A percentile compares a stretch with the other conserved stretches of the same genome.
Conservation (phyloP, 2,888 invertebrate genomes). For the Sphaerophoria rueppellii region DNA sequence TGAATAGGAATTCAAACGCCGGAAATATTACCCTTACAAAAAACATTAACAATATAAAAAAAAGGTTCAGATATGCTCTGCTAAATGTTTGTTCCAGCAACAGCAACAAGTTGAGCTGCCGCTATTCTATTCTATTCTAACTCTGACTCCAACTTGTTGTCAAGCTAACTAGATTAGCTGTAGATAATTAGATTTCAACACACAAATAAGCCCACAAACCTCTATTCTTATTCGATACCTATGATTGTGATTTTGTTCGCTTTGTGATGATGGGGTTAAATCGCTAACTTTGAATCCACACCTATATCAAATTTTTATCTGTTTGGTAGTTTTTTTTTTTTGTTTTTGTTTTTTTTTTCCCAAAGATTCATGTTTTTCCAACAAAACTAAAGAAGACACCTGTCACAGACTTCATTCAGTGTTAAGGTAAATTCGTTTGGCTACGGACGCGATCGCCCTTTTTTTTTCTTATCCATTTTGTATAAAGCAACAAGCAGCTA, state of each 20-base stretch:
- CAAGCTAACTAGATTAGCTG: no score
- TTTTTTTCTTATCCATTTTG: not conserved
- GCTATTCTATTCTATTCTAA: no score
- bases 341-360: constrained; percentile 1
- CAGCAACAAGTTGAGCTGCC: not conserved
- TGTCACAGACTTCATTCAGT: constrained; percentile 55
- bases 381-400: constrained; percentile 48
- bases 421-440: constrained; percentile 57
- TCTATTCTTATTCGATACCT: not conserved
- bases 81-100: no score
- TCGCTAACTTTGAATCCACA: constrained; percentile 3
- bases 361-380: constrained; percentile 30
- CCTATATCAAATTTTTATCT: constrained; percentile 5
- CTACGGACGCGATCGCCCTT: constrained; percentile 49
- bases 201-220: not conserved
- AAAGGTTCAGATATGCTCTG: no score
- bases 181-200: no score
- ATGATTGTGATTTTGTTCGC: no score
- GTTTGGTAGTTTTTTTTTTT: not conserved
- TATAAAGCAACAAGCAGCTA: not conserved
- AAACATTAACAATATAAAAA: no score
- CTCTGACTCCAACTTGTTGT: not conserved
- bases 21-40: no score
- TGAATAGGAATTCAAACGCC: no score
- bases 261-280: constrained; percentile 19